Base-by-base conservation (phyloP, 2,888 invertebrate species). In the Rapana venosa region DNA sequence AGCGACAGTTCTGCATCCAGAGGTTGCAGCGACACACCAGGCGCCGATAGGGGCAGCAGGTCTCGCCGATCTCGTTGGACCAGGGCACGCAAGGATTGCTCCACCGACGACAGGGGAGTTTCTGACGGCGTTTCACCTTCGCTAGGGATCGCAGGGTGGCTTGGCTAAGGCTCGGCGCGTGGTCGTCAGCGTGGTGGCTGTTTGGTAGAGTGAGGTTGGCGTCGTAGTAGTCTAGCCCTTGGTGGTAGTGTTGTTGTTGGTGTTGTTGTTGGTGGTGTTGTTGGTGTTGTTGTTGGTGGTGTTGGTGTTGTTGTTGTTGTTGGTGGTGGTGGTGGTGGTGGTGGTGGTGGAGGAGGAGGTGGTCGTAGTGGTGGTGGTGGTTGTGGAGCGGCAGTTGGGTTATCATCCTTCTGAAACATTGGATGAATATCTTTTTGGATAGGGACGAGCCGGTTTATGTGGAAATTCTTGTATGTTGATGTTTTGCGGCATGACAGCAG, bases 1-100 rank as follows among this genome's bases (percentile, higher is more conserved):
- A 94, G 91, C 93, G 90, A 88, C 94, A 94, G 91, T 94, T 93
- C 92, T 93, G 93, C 92, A 92, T 92, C 93, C 93, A 94, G 22
- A 94, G 90, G 90, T 94, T 94, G 90, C 94, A 94, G 86, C 92
- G 92, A 81, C 94, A 94, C 17, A 92, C 91, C 11, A 93, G 91
- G 30, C 92, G 90, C 1, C 87, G 85, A 20, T 86, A 87, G 74
- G 90, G 81, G 88, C 93, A 93, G 89, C 93, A 93, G 4, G 88
- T 86, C 32, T 92, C 89, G 17, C 91, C 91, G 6, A 90, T 88
- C 79, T 91, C 88, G 36, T 90, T 91, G 58, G 92, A 90, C 94
- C 94, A 94, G 0, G 94, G 93, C 20, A 92, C 91, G 91, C 94
- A 94, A 32, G 91, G 91, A 81, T 92, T 92, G 90, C 93, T 92